These are phyloP conservation scores for Caretta caretta DNA, from an alignment of 2,113 vertebrate genomes.

Conservation along the genomic window DNA sequence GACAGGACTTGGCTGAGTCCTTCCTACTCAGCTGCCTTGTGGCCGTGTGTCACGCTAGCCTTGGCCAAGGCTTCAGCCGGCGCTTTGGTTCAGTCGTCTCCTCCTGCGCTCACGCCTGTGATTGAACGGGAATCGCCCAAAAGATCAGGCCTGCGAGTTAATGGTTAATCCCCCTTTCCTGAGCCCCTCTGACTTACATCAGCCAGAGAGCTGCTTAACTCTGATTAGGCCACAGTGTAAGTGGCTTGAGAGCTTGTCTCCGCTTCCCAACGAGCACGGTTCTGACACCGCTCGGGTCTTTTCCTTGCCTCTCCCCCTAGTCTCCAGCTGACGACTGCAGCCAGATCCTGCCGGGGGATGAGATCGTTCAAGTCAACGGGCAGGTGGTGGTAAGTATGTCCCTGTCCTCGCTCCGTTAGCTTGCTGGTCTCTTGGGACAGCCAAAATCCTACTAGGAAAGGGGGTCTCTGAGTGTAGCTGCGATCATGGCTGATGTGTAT, in stretches of 20 bases:
- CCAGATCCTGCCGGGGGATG: conserved; percentile 89
- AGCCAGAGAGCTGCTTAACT: not conserved
- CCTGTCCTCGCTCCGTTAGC: not conserved
- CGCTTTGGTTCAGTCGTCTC: accelerated
- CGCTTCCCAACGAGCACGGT: not conserved
- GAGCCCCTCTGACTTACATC: not conserved
- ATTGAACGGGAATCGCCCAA: not conserved
- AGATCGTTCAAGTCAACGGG: conserved; percentile 93
- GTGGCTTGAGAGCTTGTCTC: not conserved
- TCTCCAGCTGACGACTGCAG: conserved; percentile 65
- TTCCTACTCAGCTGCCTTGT: not conserved
- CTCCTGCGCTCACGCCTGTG: accelerated
- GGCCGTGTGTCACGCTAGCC: not conserved
- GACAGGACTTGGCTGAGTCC: not conserved
- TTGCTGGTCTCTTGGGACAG: not conserved
- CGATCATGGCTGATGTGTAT: not conserved
- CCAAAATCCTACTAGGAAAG: not conserved
- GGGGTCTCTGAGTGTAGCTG: too few species aligned
- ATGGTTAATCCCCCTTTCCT: conserved; percentile 20
- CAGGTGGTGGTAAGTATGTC: conserved; percentile 92
- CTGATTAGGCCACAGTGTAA: not conserved
- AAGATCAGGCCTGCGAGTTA: not conserved
- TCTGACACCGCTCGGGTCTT: not conserved
- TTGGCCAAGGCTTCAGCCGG: not conserved
- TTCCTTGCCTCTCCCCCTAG: conserved; percentile 50